Percentiles rank a stretch among this genome's conserved stretches.
Conservation (phyloP, 2,888 invertebrate species). For the Drosophila merina region DNA sequence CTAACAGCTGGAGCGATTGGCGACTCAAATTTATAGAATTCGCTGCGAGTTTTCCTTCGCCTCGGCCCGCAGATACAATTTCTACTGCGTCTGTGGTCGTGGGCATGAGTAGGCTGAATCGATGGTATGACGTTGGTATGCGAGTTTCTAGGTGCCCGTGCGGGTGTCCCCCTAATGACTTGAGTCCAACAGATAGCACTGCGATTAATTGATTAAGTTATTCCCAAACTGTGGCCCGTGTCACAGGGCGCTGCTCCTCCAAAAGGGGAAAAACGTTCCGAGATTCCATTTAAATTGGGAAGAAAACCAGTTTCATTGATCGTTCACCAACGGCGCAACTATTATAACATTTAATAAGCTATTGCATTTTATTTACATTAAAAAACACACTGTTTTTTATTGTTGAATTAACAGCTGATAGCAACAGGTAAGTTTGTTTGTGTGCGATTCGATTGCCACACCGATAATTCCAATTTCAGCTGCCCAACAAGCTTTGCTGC, state of each 20-base stretch:
- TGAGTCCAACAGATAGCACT: slow-evolving; percentile 23
- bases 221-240: slow-evolving; percentile 11
- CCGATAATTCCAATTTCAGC: slow-evolving; percentile 32
- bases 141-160: slow-evolving; percentile 7
- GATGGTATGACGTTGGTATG: slow-evolving; percentile 8
- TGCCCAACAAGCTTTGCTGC: slow-evolving; percentile 60
- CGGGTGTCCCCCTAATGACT: slow-evolving; percentile 7
- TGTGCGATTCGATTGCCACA: slow-evolving; percentile 40
- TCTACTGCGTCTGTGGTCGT: slow-evolving; percentile 4
- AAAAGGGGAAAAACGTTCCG: slow-evolving; percentile 23
- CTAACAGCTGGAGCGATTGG: slow-evolving; percentile 28
- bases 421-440: slow-evolving; percentile 6
- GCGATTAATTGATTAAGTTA: slow-evolving; percentile 38
- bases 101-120: slow-evolving; percentile 22
- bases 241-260: slow-evolving; percentile 17
- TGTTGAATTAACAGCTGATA: slow-evolving; percentile 27
- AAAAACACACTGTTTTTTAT: slow-evolving; percentile 17
- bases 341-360: not conserved
- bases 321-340: slow-evolving; percentile 1
- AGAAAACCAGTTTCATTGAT: slow-evolving; percentile 8
- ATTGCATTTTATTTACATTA: slow-evolving; percentile 13
- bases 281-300: slow-evolving; percentile 1
- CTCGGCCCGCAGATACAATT: not conserved
- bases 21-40: slow-evolving; percentile 50
- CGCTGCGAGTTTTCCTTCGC: slow-evolving; percentile 24